These are phyloP conservation scores for Ectemnius lituratus DNA, from an alignment of 2,888 invertebrate genomes.

Conservation along the genomic window DNA sequence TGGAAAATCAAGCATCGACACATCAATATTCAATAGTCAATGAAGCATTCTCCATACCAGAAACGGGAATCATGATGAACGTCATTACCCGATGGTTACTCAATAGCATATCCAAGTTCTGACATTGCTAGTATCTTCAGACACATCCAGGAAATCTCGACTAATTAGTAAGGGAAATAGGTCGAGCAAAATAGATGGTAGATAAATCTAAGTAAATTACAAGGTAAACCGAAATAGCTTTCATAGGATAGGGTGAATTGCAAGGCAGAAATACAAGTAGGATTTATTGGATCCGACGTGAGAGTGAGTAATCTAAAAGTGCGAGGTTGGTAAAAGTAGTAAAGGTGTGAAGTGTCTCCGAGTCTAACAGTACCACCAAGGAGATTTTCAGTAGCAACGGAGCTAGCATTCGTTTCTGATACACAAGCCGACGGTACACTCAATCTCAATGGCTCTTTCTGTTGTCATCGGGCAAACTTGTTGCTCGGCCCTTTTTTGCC, in stretches of 20 bases:
- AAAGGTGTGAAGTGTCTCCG: too few species aligned
- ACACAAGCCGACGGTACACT: background rate
- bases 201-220: background rate
- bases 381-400: too few species aligned
- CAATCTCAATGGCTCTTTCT: background rate
- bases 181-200: background rate
- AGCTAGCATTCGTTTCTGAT: background rate
- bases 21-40: too few species aligned
- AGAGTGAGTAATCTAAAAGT: background rate
- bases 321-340: background rate
- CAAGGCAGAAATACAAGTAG: background rate
- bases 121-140: too few species aligned
- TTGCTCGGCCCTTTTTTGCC: slow-evolving; percentile 1
- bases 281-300: slow-evolving; percentile 2
- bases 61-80: too few species aligned
- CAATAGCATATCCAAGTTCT: too few species aligned
- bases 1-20: too few species aligned
- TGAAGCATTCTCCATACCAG: too few species aligned
- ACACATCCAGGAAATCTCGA: too few species aligned
- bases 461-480: slow-evolving; percentile 3
- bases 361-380: too few species aligned
- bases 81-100: too few species aligned
- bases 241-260: background rate
- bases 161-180: background rate
- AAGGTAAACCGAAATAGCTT: background rate